These are phyloP conservation scores for Sclerodermus sp. DNA, from an alignment of 2,888 invertebrate genomes.

Conservation along the genomic window DNA sequence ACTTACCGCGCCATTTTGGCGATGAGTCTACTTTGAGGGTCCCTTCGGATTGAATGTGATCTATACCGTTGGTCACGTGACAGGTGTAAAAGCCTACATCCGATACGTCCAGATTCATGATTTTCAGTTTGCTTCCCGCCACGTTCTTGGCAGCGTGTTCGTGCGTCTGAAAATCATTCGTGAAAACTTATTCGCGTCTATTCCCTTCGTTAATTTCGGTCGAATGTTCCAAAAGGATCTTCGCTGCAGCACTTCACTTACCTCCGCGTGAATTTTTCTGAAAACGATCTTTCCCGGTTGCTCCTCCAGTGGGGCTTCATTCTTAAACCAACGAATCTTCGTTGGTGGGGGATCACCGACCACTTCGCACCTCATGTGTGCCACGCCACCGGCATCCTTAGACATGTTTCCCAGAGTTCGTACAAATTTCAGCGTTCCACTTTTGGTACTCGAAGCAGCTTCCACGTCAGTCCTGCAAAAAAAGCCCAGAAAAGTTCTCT, in stretches of 20 bases:
- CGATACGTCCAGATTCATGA: constrained; percentile 38
- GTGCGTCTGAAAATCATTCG: constrained; percentile 30
- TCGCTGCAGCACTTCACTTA: constrained; percentile 14
- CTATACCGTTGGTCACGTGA: constrained; percentile 44
- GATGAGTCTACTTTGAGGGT: constrained; percentile 36
- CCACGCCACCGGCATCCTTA: constrained; percentile 63
- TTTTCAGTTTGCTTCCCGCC: constrained; percentile 44
- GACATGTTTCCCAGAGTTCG: constrained; percentile 63
- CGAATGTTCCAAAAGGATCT: background rate
- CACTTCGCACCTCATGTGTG: constrained; percentile 69
- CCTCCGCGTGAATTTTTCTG: constrained; percentile 50
- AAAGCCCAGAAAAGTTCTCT: too few relatives aligned
- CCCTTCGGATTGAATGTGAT: constrained; percentile 46
- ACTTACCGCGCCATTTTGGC: constrained; percentile 33
- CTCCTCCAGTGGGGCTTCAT: constrained; percentile 61
- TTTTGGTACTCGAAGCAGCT: constrained; percentile 33
- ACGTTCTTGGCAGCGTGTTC: constrained; percentile 43
- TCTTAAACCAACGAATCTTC: constrained; percentile 67
- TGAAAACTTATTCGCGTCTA: background rate
- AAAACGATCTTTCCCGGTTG: constrained; percentile 57
- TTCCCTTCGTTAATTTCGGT: constrained; percentile 5
- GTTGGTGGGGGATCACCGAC: constrained; percentile 63
- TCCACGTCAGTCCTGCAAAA: constrained; percentile 31
- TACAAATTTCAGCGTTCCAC: constrained; percentile 61
- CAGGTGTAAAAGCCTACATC: constrained; percentile 47